Base-by-base conservation (phyloP, 2,888 invertebrate species). In the Pollenia angustigena region DNA sequence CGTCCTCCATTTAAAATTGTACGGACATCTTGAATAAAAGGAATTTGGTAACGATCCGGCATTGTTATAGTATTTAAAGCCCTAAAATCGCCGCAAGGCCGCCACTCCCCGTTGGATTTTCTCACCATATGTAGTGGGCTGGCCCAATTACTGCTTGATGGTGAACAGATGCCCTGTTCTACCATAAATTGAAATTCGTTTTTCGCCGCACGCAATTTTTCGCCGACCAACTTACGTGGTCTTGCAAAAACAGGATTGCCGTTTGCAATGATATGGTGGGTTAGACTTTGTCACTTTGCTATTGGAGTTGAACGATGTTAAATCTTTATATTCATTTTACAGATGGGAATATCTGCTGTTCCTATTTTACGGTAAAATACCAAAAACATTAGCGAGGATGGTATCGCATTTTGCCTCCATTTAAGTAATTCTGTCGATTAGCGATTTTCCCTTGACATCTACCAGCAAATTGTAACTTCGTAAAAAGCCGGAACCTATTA, bases 81-180 rank as follows among this genome's bases (percentile, higher is more conserved):
- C 23, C 1, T 23, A 23, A 23, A 72, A 18, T 72, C 56, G 1
- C 44, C 71, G 14, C 71, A 72, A 14, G 75, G 75, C 8, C 52
- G n/a, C 75, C 75, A 75, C 4, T 75, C 52, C 12, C 75, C 75
- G n/a, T n/a, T n/a, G n/a, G n/a, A n/a, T n/a, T 69, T 69, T 14
- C n/a, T 32, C 10, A 71, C 54, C 42, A 62, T 46, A 8, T 74
- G 62, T 9, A 74, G 48, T 2, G 75, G 75, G n/a, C 72, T 74
- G 62, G 64, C 1, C 52, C 16, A 11, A n/a, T n/a, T n/a, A n/a
- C n/a, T n/a, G n/a, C n/a, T n/a, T n/a, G n/a, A n/a, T n/a, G n/a
- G n/a, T n/a, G 1, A 32, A 10, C 64, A 75, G 42, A 75, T 64
- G 4, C 50, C 75, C 44, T 75, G 60, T 1, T 75, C 42, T 3